Conservation (phyloP, 2,797 vertebrate species). For the Mus spretus region DNA sequence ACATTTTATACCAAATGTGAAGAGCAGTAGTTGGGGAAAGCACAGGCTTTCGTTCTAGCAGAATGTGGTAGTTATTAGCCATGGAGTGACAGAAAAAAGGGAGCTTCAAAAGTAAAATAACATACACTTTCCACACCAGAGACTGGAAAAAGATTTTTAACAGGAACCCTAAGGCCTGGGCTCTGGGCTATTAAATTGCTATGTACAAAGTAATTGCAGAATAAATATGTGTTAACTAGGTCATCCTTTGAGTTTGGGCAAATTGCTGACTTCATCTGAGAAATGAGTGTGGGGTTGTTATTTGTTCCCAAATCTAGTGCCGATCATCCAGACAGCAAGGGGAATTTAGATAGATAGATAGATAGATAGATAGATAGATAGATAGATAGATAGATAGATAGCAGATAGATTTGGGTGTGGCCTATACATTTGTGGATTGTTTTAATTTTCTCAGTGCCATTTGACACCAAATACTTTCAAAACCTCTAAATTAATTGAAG, state of each 20-base stretch:
- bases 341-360: neutral
- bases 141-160: conserved; percentile 55
- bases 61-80: conserved; percentile 23
- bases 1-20: conserved; percentile 48
- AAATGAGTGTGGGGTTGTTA: conserved; percentile 50
- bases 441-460: conserved; percentile 48
- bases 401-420: neutral
- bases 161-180: neutral
- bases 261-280: conserved; percentile 75
- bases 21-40: neutral
- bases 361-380: neutral
- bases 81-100: conserved; percentile 37
- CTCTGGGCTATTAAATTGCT: conserved; percentile 53
- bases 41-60: conserved; percentile 48
- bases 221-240: conserved; percentile 72
- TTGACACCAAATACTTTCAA: conserved; percentile 44
- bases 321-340: neutral
- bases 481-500: conserved; percentile 50
- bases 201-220: conserved; percentile 61
- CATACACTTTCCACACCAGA: conserved; percentile 36
- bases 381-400: neutral
- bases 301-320: conserved; percentile 47
- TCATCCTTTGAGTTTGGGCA: conserved; percentile 65
- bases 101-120: conserved; percentile 54
- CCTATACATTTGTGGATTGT: conserved; percentile 57